Percentiles rank a stretch among this genome's conserved stretches.
Conservation (phyloP, 53 echinoderm and acorn worm genomes). For the Astropecten irregularis region DNA sequence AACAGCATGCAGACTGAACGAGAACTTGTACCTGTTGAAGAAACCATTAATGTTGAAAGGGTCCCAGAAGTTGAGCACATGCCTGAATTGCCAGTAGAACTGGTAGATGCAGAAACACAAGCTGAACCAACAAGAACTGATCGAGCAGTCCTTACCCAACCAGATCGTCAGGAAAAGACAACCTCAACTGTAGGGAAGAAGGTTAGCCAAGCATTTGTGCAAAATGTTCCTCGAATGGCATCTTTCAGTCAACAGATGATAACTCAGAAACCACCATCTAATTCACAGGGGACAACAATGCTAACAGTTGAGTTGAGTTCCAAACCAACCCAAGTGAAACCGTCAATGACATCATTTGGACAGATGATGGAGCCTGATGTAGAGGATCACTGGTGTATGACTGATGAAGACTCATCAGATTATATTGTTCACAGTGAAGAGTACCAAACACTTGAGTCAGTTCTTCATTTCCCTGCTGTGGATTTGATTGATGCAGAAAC, state of each 20-base stretch:
- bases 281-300: conserved; percentile 4
- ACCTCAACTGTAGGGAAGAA: conserved; percentile 22
- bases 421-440: too few relatives aligned
- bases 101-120: conserved; percentile 51
- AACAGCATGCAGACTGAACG: conserved; percentile 33
- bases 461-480: too few relatives aligned
- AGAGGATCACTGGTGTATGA: conserved; percentile 26
- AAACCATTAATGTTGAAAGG: background rate
- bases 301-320: conserved; percentile 9
- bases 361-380: conserved; percentile 27
- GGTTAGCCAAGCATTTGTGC: conserved; percentile 2
- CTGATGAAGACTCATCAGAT: conserved; percentile 20
- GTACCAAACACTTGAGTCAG: background rate
- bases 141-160: background rate
- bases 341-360: background rate
- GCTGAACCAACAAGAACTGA: conserved; percentile 10
- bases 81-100: conserved; percentile 37
- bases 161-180: conserved; percentile 16
- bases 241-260: conserved; percentile 42
- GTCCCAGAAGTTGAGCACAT: conserved; percentile 7
- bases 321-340: conserved; percentile 24
- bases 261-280: background rate
- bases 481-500: too few relatives aligned
- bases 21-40: background rate
- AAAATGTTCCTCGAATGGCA: conserved; percentile 14